A percentile compares a stretch with the other conserved stretches of the same genome.
Conservation (phyloP, 2,888 invertebrate species). For the Dasypogon diadema region DNA sequence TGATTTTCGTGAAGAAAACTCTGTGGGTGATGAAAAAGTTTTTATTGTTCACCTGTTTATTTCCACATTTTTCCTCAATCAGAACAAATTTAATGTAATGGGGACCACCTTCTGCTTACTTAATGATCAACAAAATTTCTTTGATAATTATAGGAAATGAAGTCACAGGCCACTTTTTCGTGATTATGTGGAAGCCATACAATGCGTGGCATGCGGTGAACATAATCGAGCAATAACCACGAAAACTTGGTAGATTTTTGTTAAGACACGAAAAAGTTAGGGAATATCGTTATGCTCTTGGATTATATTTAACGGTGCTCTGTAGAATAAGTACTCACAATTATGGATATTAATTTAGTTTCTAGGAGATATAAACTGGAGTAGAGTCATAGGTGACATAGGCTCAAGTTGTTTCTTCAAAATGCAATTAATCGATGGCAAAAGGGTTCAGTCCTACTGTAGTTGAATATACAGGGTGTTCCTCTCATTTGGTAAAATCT, state of each 20-base stretch:
- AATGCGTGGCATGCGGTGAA: slow-evolving; percentile 10
- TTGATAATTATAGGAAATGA: slow-evolving; percentile 21
- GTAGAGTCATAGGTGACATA: too few species aligned
- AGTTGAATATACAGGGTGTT: too few species aligned
- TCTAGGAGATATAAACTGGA: too few species aligned
- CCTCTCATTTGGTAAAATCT: too few species aligned
- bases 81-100: slow-evolving; percentile 33
- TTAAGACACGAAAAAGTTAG: too few species aligned
- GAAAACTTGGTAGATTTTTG: slow-evolving; percentile 64
- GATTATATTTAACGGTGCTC: too few species aligned
- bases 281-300: too few species aligned
- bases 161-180: slow-evolving; percentile 9
- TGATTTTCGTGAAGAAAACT: background rate
- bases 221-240: background rate
- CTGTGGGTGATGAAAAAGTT: slow-evolving; percentile 40
- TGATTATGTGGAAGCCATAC: slow-evolving; percentile 7
- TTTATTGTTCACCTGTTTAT: slow-evolving; percentile 19
- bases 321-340: too few species aligned
- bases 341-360: too few species aligned
- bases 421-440: too few species aligned
- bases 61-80: background rate
- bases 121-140: slow-evolving; percentile 25
- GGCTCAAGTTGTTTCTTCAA: too few species aligned
- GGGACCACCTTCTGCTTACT: slow-evolving; percentile 34
- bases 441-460: too few species aligned